Evolutionary conservation across 2,113 vertebrate genomes (phyloP), one percentile per base, ranked within the genome.

Genomic region (Poeciliopsis occidentalis): DNA sequence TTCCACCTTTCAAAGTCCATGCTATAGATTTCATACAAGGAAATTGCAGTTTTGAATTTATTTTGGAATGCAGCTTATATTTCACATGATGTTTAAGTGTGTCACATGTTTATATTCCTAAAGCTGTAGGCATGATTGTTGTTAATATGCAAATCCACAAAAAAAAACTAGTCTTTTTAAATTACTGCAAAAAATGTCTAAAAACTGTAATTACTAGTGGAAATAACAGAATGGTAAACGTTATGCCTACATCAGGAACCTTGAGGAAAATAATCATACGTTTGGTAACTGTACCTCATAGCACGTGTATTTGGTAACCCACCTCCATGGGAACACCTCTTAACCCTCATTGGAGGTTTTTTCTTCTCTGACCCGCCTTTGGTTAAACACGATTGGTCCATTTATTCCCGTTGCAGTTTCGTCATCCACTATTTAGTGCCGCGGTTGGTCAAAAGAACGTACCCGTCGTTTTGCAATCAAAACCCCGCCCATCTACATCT

Each of bases 391-490:
- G 5, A 87, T 78, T 81, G 83, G 83, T 57, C 2, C 3, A 24
- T 8, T 0, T 0, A 3, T 24, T 0, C 2, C 1, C 1, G 24
- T 1, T 10, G 1, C 24, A 26, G 15, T 39, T 22, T 68, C 11
- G 41, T 68, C 57, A 62, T 19, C 1, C 7, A 0, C 0, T 22
- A 0, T n/a, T 27, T 39, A 65, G 64, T 7, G 3, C 31, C 67
- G 0, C 67, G 0, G 87, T 91, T 91, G 83, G 87, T 69, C 15
- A 4, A 65, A 51, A 0, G 0, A 44, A 11, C 1, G 4, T 0
- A 0, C 12, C 3, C 3, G 1, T 12, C 2, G n/a, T 4, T 0
- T 0, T 0, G 0, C 26, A 0, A 37, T 4, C 11, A 2, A 0
- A 2, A 13, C 4, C 1, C 62, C 7, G 1, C 64, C 67, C 26